These are phyloP conservation scores for Cryptocephalus primarius DNA, from an alignment of 2,888 invertebrate genomes.

Conservation along the genomic window DNA sequence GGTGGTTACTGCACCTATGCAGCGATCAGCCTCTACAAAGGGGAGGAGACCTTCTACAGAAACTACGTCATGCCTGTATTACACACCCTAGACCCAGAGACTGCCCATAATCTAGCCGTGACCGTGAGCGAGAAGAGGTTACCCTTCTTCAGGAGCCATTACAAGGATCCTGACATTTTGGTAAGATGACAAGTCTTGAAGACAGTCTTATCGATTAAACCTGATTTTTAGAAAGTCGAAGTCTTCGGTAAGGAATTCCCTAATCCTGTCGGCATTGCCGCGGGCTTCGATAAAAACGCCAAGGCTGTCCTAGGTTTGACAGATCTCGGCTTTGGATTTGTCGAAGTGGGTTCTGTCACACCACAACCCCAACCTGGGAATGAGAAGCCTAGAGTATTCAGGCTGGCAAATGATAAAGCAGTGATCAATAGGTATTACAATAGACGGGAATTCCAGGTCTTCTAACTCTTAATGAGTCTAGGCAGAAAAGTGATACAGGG, in stretches of 20 bases:
- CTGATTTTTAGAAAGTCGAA: constrained; percentile 49
- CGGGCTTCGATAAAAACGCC: constrained; percentile 96
- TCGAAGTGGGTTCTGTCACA: constrained; percentile 94
- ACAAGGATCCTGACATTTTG: constrained; percentile 52
- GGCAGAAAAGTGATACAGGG: no score
- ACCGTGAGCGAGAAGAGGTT: constrained; percentile 64
- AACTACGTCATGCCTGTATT: constrained; percentile 60
- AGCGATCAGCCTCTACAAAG: constrained; percentile 58
- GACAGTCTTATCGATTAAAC: constrained; percentile 1
- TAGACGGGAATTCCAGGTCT: background rate
- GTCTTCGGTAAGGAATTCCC: constrained; percentile 62
- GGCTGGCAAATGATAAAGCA: constrained; percentile 73
- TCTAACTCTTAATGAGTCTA: no score
- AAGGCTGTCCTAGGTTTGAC: constrained; percentile 77
- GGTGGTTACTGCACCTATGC: constrained; percentile 57
- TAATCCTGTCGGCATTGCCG: constrained; percentile 96
- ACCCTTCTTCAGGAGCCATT: constrained; percentile 45
- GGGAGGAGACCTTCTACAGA: constrained; percentile 70
- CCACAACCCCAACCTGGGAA: constrained; percentile 91
- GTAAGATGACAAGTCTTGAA: constrained; percentile 36
- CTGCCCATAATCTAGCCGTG: constrained; percentile 71
- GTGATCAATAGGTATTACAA: constrained; percentile 70
- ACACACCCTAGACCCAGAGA: constrained; percentile 66
- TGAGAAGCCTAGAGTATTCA: constrained; percentile 83
- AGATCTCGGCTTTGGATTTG: constrained; percentile 84